A percentile compares a stretch with the other conserved stretches of the same genome.
Conservation (phyloP, 2,888 invertebrate species). For the Drosophila ustulata region DNA sequence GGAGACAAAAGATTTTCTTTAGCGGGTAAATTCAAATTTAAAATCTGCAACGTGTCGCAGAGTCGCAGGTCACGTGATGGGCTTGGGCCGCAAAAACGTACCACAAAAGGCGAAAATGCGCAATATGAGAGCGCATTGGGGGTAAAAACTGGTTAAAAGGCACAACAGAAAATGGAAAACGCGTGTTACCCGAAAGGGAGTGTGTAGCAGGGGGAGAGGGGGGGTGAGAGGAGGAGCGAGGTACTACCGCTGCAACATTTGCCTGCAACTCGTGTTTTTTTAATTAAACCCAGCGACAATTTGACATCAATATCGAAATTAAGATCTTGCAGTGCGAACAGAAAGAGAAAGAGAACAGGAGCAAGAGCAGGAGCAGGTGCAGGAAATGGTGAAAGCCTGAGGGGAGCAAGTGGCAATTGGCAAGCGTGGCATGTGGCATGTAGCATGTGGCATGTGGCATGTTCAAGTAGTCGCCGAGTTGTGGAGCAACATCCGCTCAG, state of each 20-base stretch:
- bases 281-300: slow-evolving; percentile 79
- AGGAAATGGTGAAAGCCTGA: slow-evolving; percentile 11
- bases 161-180: slow-evolving; percentile 9
- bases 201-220: not conserved
- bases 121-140: slow-evolving; percentile 23
- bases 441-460: slow-evolving; percentile 15
- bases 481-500: slow-evolving; percentile 56
- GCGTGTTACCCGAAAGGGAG: not conserved
- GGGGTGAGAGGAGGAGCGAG: not conserved
- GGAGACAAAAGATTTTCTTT: slow-evolving; percentile 3
- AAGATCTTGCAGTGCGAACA: slow-evolving; percentile 72
- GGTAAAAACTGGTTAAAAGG: slow-evolving; percentile 16
- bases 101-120: slow-evolving; percentile 37
- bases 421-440: too few species aligned
- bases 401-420: slow-evolving; percentile 20
- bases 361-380: not conserved
- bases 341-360: not conserved
- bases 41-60: slow-evolving; percentile 25
- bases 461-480: slow-evolving; percentile 18
- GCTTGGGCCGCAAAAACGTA: slow-evolving; percentile 49
- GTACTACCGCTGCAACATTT: slow-evolving; percentile 23
- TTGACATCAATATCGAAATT: slow-evolving; percentile 81
- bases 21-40: slow-evolving; percentile 24
- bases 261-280: slow-evolving; percentile 61
- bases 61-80: slow-evolving; percentile 32